Conservation (phyloP, 2,888 invertebrate species). For the Acholoe squamosa region DNA sequence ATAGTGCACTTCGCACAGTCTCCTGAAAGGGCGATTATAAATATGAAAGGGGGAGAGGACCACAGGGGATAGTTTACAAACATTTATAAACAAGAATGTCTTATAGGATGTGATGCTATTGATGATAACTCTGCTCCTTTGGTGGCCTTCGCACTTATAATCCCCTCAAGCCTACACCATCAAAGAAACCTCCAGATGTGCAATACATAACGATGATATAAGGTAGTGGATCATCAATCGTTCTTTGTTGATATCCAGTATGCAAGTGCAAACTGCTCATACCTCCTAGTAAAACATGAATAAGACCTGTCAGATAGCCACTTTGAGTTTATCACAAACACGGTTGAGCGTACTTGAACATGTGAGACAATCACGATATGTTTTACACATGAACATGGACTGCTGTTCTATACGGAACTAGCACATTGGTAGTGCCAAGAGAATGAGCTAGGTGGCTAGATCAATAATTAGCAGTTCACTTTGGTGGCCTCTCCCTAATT, state of each 20-base stretch:
- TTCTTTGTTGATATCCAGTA: not conserved
- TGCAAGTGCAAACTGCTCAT: not conserved
- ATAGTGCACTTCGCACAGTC: not conserved
- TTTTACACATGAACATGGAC: too few species aligned
- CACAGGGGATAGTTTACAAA: not conserved
- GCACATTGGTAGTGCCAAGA: too few species aligned
- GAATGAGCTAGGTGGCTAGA: too few species aligned
- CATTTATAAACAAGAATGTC: not conserved
- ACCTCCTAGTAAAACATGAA: not conserved
- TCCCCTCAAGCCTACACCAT: not conserved
- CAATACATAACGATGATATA: not conserved
- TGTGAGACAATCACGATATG: not conserved
- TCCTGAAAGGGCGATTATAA: not conserved
- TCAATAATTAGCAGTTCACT: too few species aligned
- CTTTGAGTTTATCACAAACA: not conserved
- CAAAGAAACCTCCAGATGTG: not conserved
- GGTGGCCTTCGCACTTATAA: constrained; percentile 4
- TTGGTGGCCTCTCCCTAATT: too few species aligned
- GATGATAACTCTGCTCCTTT: not conserved
- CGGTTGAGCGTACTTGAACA: not conserved
- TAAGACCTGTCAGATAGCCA: not conserved
- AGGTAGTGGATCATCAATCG: not conserved
- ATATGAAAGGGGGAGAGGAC: not conserved
- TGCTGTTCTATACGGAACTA: too few species aligned
- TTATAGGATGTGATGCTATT: not conserved